Percentiles rank a stretch among this genome's conserved stretches.
These are phyloP conservation scores for Nycticorax nycticorax DNA, from an alignment of 2,113 vertebrate genomes.

Conservation along the genomic window DNA sequence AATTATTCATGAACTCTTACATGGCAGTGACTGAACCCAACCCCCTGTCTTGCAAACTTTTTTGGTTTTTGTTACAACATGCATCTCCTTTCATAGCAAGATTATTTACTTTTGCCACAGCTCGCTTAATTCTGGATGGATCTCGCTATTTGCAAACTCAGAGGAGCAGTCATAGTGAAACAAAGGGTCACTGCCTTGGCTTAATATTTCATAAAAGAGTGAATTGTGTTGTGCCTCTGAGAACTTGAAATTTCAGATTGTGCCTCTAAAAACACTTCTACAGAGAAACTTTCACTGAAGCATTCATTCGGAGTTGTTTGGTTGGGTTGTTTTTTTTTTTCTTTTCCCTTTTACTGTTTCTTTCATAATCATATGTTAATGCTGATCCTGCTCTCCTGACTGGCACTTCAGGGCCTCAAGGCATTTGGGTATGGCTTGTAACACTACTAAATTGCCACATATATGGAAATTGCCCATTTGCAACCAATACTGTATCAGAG, in stretches of 20 bases:
- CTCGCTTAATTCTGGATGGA: background rate
- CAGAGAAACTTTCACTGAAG: background rate
- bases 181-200: background rate
- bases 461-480: constrained; percentile 33
- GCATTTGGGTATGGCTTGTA: background rate
- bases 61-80: background rate
- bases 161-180: background rate
- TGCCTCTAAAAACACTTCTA: background rate
- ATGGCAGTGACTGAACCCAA: background rate
- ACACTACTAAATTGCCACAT: constrained; percentile 15
- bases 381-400: background rate
- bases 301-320: background rate
- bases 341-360: background rate
- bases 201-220: background rate
- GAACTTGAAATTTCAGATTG: background rate
- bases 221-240: background rate
- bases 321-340: background rate
- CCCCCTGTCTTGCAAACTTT: background rate
- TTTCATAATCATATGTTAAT: background rate
- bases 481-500: background rate
- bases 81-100: background rate
- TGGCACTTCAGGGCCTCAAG: constrained; percentile 16
- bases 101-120: background rate
- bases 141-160: background rate
- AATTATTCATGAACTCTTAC: background rate